A percentile compares a stretch with the other conserved stretches of the same genome.
Evolutionary conservation across 2,888 invertebrate species (phyloP).

Genomic region (Noctua pronuba): DNA sequence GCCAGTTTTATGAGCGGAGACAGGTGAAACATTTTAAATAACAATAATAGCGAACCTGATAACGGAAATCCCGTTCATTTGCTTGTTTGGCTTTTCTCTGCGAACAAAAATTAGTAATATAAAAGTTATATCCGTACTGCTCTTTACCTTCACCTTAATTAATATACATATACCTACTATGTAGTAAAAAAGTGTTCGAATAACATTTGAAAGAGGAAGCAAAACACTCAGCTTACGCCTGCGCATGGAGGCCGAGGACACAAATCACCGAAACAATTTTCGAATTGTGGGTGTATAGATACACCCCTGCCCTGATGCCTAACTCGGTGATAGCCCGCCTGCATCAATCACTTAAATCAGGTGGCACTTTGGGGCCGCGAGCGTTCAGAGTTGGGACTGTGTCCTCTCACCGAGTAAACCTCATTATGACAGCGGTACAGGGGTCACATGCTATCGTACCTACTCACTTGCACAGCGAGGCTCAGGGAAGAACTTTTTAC

Average conservation of each 20-base stretch:
- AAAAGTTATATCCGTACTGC: conserved; percentile 76
- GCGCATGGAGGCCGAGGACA: background rate
- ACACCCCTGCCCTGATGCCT: background rate
- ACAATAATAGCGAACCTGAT: conserved; percentile 92
- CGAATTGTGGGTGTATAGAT: background rate
- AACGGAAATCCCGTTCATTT: conserved; percentile 97
- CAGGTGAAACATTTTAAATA: background rate
- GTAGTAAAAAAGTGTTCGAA: background rate
- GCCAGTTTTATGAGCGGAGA: background rate
- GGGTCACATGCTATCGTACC: background rate
- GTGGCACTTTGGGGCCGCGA: background rate
- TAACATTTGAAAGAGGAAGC: background rate
- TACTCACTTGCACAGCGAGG: too few relatives aligned
- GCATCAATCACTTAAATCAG: background rate
- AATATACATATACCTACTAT: background rate
- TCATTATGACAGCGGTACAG: background rate
- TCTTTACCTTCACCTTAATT: background rate
- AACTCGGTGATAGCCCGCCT: background rate
- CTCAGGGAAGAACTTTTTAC: background rate
- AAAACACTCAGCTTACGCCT: background rate
- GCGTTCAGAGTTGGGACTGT: too few relatives aligned
- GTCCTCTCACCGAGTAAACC: background rate
- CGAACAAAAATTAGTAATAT: conserved; percentile 80
- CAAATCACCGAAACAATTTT: background rate
- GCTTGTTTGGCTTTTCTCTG: conserved; percentile 98